These are phyloP conservation scores for Chromis chromis DNA, from an alignment of 2,797 vertebrate genomes.

Conservation along the genomic window DNA sequence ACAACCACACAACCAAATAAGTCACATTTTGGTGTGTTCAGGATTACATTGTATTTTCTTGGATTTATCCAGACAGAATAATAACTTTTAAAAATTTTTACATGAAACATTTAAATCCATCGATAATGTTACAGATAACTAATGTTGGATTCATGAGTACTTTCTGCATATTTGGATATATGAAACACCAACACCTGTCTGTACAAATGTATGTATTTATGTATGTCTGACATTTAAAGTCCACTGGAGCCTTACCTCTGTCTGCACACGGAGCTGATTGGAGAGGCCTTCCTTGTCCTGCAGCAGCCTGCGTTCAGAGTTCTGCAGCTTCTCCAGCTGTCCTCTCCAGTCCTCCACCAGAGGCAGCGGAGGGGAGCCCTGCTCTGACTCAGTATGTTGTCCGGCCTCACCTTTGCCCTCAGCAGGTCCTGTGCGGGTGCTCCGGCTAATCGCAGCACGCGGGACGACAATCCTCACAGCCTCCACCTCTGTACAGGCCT, in stretches of 20 bases:
- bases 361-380: slow-evolving; percentile 78
- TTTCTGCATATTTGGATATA: not conserved
- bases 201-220: not conserved
- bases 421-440: slow-evolving; percentile 66
- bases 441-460: slow-evolving; percentile 89
- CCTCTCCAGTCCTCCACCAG: slow-evolving; percentile 85
- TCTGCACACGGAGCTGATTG: slow-evolving; percentile 95
- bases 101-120: not conserved
- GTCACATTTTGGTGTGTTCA: too few species aligned
- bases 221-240: not conserved
- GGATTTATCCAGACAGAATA: too few species aligned
- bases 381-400: slow-evolving; percentile 80
- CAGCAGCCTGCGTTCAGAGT: slow-evolving; percentile 92
- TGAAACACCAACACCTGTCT: not conserved
- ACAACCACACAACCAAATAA: too few species aligned
- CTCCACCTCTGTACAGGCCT: slow-evolving; percentile 92
- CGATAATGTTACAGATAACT: not conserved
- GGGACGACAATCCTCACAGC: slow-evolving; percentile 93
- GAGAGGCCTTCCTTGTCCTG: slow-evolving; percentile 97
- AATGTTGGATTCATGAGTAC: not conserved
- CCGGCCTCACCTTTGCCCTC: slow-evolving; percentile 84
- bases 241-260: slow-evolving; percentile 86
- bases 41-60: not conserved
- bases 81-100: not conserved
- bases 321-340: slow-evolving; percentile 90